A percentile compares a stretch with the other conserved stretches of the same genome.
These are phyloP conservation scores for Etheostoma nigrum DNA, from an alignment of 2,797 vertebrate genomes.

Conservation along the genomic window DNA sequence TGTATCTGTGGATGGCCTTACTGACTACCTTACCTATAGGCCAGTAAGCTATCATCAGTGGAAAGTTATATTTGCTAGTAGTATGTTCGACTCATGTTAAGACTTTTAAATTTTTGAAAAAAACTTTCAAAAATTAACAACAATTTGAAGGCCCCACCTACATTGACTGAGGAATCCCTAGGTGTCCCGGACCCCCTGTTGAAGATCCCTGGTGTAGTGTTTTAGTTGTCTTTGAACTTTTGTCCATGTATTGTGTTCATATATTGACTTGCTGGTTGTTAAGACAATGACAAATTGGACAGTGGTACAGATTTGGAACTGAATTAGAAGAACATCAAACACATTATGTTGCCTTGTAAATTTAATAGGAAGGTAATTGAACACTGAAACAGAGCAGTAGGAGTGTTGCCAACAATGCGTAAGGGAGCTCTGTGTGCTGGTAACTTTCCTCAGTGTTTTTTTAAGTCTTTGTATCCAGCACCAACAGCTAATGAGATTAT, in stretches of 20 bases:
- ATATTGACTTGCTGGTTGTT: background rate
- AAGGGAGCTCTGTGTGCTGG: constrained; percentile 6
- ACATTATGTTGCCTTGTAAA: constrained; percentile 15
- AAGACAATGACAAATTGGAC: background rate
- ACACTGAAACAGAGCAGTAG: constrained; percentile 9
- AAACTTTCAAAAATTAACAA: no score
- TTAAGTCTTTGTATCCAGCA: constrained; percentile 6
- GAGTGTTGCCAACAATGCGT: constrained; percentile 1
- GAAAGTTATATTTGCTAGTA: no score
- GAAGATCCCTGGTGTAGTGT: no score
- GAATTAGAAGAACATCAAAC: constrained; percentile 13
- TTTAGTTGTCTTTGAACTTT: background rate
- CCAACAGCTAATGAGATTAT: background rate
- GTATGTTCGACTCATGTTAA: no score
- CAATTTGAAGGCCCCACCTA: no score
- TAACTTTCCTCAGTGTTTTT: constrained; percentile 7
- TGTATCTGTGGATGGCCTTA: no score
- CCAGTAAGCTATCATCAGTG: no score
- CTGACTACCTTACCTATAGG: no score
- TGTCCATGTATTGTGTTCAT: background rate
- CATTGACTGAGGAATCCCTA: no score
- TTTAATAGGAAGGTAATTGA: background rate
- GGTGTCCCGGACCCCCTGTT: no score
- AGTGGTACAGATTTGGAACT: background rate
- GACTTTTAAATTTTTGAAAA: no score